Evolutionary conservation across 2,797 vertebrate species (phyloP), one percentile per base, ranked within the genome.

Genomic region (Phalloptychus januarius): DNA sequence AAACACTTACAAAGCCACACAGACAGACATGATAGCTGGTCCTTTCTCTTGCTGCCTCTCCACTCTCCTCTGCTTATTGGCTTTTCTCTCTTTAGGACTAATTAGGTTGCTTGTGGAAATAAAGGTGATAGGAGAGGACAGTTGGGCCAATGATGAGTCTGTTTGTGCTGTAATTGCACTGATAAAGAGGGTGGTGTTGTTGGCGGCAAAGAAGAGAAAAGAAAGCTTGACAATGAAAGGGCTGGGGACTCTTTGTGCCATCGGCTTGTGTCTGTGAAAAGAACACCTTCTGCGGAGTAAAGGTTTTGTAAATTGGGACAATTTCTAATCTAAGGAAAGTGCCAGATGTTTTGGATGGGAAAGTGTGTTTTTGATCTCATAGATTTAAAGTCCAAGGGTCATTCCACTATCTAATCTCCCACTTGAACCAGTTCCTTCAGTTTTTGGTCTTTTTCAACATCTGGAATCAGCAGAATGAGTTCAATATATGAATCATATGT

Each of bases 31-130:
- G 93, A 89, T 93, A 71, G 88, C 81, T 83, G 84, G 90, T 79
- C 85, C 91, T 92, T 92, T 94, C 83, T 93, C 79, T 86, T 76
- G 69, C 80, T 76, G 76, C 87, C 75, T 86, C 89, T 93, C 76
- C 31, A 10, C 86, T 77, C 86, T 77, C 74, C 71, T 79, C 87
- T 63, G 85, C 88, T 93, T 67, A 54, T 92, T 80, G 44, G 90
- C 82, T 93, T 93, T 93, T 89, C 91, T 93, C 95, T 94, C 93
- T 95, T 95, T 95, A 95, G 86, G 91, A 89, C 95, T 97, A 97
- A 97, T 97, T 96, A 96, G 95, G 91, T 92, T 94, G 95, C 93
- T 91, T 76, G 89, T 94, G 92, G 91, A 94, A 94, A 93, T 85
- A 79, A 91, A 92, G 92, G 88, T 86, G 84, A 92, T 94, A 85